Percentiles rank a stretch among this genome's conserved stretches.
These are phyloP conservation scores for Zootermopsis nevadensis DNA, from an alignment of 2,888 invertebrate species.

Conservation along the genomic window DNA sequence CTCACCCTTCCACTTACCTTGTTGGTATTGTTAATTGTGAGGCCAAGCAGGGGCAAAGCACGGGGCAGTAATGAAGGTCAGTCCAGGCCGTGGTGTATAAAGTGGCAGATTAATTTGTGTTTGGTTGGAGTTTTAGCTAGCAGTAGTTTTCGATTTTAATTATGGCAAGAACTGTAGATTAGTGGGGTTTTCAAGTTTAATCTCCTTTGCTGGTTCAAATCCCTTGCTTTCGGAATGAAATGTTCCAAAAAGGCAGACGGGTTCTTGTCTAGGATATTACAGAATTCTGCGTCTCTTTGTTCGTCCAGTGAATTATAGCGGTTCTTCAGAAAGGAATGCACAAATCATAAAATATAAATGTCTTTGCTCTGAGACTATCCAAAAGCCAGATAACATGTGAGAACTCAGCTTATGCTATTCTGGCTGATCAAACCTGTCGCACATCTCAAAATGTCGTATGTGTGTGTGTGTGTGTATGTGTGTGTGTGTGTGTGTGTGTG, in stretches of 20 bases:
- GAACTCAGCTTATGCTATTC: no score
- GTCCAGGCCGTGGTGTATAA: not conserved
- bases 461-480: no score
- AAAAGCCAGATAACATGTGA: no score
- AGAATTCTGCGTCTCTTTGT: not conserved
- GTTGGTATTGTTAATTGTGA: constrained; percentile 33
- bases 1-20: not conserved
- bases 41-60: constrained; percentile 13
- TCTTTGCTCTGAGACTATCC: no score
- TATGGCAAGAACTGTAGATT: not conserved
- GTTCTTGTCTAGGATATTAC: not conserved
- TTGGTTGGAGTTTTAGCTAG: not conserved
- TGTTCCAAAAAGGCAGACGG: constrained; percentile 1
- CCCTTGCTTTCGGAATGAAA: not conserved
- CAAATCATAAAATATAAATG: no score
- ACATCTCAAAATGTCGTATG: no score
- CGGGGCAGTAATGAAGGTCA: constrained; percentile 14
- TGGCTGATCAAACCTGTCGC: no score
- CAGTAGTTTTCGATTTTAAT: constrained; percentile 25
- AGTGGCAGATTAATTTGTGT: constrained; percentile 32
- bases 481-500: no score
- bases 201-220: not conserved
- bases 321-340: no score
- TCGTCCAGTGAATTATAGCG: not conserved
- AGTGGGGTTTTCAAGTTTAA: not conserved